These are phyloP conservation scores for Drosophila willistoni DNA, from an alignment of 1,140 invertebrate species.

Conservation along the genomic window DNA sequence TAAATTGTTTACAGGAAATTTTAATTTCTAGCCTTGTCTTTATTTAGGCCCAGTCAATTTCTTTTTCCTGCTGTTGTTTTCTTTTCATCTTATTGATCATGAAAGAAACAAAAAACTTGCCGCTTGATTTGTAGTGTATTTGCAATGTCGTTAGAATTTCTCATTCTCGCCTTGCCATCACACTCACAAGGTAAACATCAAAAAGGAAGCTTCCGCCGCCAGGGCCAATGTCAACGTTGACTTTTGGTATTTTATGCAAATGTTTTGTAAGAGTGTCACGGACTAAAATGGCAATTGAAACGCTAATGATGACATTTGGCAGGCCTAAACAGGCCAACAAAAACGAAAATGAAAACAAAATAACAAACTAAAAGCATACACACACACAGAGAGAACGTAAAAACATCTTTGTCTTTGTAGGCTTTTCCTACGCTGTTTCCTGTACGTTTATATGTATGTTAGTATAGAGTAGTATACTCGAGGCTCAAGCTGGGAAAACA, in stretches of 20 bases:
- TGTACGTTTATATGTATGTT: conserved; percentile 30
- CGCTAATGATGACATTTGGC: conserved; percentile 82
- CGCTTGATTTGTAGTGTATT: neutral
- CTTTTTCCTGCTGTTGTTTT: no score
- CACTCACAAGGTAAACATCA: conserved; percentile 53
- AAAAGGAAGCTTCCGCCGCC: conserved; percentile 36
- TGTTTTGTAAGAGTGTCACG: conserved; percentile 71
- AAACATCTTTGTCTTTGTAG: conserved; percentile 43
- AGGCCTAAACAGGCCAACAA: conserved; percentile 56
- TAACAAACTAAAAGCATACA: conserved; percentile 74
- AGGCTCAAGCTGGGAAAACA: conserved; percentile 65
- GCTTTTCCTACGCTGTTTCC: conserved; percentile 71
- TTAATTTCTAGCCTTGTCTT: no score
- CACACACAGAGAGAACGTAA: conserved; percentile 12
- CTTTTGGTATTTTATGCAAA: conserved; percentile 78
- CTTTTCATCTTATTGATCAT: no score
- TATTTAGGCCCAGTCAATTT: no score
- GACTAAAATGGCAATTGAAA: conserved; percentile 82
- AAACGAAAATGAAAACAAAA: conserved; percentile 63
- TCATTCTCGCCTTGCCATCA: neutral
- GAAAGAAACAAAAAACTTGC: no score
- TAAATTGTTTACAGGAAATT: no score
- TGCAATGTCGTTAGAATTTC: conserved; percentile 1
- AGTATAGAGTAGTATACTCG: conserved; percentile 1
- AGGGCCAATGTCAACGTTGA: conserved; percentile 60